Evolutionary conservation across 2,797 vertebrate species (phyloP).

Genomic region (Onychomys leucogaster): DNA sequence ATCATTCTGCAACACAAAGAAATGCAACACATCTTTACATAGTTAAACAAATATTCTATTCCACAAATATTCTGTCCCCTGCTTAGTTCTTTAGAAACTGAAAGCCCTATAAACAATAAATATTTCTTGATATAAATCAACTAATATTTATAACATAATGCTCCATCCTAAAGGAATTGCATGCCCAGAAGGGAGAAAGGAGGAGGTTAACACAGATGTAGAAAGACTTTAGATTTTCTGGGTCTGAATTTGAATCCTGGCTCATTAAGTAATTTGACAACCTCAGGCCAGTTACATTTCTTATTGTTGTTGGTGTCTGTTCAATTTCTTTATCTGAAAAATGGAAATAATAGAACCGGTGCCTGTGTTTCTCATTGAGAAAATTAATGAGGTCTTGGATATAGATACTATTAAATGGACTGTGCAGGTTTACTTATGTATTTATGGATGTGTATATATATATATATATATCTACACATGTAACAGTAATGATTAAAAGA

Average conservation of each 20-base stretch:
- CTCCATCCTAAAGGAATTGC: not conserved
- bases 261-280: not conserved
- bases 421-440: not conserved
- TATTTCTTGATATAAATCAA: not conserved
- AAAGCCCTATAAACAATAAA: not conserved
- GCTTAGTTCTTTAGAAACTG: slow-evolving; percentile 22
- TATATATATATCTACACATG: not conserved
- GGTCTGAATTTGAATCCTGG: slow-evolving; percentile 29
- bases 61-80: not conserved
- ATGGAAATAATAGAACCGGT: not conserved
- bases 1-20: too few species aligned
- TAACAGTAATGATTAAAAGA: not conserved
- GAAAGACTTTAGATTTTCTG: slow-evolving; percentile 9
- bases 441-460: not conserved
- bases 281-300: not conserved
- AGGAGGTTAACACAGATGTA: not conserved
- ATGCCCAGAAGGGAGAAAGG: not conserved
- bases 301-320: not conserved
- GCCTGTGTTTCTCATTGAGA: not conserved
- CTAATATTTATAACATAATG: not conserved
- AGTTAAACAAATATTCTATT: too few species aligned
- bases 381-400: not conserved
- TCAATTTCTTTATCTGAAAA: slow-evolving; percentile 43
- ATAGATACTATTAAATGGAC: not conserved
- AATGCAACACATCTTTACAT: too few species aligned